Evolutionary conservation across 2,888 invertebrate genomes (phyloP).

Genomic region (Tachina lurida): DNA sequence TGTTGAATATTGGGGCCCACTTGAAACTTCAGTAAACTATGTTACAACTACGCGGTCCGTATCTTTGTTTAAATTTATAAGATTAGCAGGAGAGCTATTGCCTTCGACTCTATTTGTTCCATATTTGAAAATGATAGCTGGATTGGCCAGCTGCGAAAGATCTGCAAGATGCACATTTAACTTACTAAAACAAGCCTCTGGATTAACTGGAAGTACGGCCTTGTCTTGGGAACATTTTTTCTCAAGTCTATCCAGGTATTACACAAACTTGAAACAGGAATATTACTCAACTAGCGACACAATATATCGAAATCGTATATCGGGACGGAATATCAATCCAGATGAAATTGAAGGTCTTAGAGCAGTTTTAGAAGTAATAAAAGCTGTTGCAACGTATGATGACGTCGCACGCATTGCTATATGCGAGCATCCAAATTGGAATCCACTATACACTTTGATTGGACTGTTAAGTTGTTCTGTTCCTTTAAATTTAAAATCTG

Average conservation of each 20-base stretch:
- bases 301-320: constrained; percentile 85
- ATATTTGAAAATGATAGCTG: constrained; percentile 93
- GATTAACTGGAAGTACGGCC: constrained; percentile 84
- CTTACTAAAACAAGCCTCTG: constrained; percentile 87
- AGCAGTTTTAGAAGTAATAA: constrained; percentile 90
- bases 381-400: constrained; percentile 90
- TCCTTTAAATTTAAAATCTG: constrained; percentile 92
- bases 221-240: constrained; percentile 95
- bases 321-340: constrained; percentile 87
- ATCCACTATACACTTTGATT: constrained; percentile 90
- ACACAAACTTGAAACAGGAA: constrained; percentile 89
- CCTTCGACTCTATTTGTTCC: constrained; percentile 93
- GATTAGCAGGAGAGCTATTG: constrained; percentile 92
- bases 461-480: constrained; percentile 94
- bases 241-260: constrained; percentile 89
- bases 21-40: constrained; percentile 76
- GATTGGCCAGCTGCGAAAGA: constrained; percentile 89
- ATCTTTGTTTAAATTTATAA: constrained; percentile 94
- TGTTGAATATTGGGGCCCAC: constrained; percentile 90
- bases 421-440: constrained; percentile 95
- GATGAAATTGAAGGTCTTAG: constrained; percentile 93
- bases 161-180: constrained; percentile 92
- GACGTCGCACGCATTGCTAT: constrained; percentile 91
- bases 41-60: constrained; percentile 87
- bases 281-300: constrained; percentile 86